These are phyloP conservation scores for Hippoglossus hippoglossus DNA, from an alignment of 2,797 vertebrate genomes.

Conservation along the genomic window DNA sequence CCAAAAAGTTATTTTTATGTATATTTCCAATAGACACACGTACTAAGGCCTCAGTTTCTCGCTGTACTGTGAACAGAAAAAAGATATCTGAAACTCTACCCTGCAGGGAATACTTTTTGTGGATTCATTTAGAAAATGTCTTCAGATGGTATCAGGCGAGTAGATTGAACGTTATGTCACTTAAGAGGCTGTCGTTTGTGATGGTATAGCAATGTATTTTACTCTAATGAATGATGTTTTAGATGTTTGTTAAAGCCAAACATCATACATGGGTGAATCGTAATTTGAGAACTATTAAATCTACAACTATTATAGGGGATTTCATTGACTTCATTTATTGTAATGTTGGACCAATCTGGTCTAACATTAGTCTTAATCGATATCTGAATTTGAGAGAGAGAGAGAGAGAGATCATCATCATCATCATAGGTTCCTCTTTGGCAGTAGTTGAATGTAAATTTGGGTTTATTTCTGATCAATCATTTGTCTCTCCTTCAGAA, in stretches of 20 bases:
- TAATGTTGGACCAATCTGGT: neutral
- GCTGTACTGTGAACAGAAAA: neutral
- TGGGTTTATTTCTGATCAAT: conserved; percentile 10
- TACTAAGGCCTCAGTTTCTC: too few species aligned
- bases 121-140: neutral
- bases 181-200: neutral
- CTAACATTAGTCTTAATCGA: neutral
- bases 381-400: neutral
- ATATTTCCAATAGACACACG: too few species aligned
- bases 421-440: neutral
- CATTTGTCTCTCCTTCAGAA: conserved; percentile 84
- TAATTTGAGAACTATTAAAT: neutral
- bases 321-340: neutral
- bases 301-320: neutral
- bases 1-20: too few species aligned
- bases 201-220: neutral
- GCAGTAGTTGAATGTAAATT: too few species aligned
- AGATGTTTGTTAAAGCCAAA: neutral
- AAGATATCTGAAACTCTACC: neutral
- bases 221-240: neutral
- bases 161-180: neutral
- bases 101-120: neutral
- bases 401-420: too few species aligned
- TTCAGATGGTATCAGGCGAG: neutral
- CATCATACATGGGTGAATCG: neutral